A percentile compares a stretch with the other conserved stretches of the same genome.
phyloP scores from a whole-genome alignment of 2,888 invertebrate genomes.

The Orchesella flavescens region DNA sequence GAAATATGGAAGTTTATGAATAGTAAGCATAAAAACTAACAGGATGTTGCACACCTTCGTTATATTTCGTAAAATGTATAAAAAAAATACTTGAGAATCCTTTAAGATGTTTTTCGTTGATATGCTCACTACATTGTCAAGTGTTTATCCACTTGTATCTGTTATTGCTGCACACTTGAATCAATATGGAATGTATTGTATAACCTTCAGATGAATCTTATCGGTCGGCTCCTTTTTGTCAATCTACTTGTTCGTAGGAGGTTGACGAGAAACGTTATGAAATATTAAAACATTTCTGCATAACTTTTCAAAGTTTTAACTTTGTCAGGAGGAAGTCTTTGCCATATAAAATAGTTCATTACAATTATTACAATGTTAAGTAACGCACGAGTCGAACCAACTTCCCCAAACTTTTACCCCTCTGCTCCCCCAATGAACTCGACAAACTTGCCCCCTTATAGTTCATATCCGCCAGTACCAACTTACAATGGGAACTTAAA shows the following conservation, averaged over 20 bases:
- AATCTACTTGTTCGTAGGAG: neutral
- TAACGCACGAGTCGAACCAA: neutral
- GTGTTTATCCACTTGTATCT: too few relatives aligned
- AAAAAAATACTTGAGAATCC: too few relatives aligned
- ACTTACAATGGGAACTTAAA: neutral
- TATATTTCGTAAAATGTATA: too few relatives aligned
- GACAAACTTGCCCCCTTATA: neutral
- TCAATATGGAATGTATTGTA: too few relatives aligned
- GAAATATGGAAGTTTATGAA: too few relatives aligned
- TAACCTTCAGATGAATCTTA: too few relatives aligned
- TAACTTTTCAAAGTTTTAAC: neutral
- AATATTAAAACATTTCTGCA: neutral
- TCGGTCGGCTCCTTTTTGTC: neutral
- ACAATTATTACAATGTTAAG: neutral
- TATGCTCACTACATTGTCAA: too few relatives aligned
- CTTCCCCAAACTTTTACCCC: neutral
- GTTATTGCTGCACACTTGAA: too few relatives aligned
- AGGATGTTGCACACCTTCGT: too few relatives aligned
- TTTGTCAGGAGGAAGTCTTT: neutral
- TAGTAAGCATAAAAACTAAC: too few relatives aligned
- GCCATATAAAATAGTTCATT: neutral
- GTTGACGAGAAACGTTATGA: neutral
- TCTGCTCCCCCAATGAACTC: conserved; percentile 12
- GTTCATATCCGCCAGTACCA: neutral
- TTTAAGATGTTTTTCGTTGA: too few relatives aligned